Conservation (phyloP, 2,113 vertebrate species). For the Anarhynchus alexandrinus region DNA sequence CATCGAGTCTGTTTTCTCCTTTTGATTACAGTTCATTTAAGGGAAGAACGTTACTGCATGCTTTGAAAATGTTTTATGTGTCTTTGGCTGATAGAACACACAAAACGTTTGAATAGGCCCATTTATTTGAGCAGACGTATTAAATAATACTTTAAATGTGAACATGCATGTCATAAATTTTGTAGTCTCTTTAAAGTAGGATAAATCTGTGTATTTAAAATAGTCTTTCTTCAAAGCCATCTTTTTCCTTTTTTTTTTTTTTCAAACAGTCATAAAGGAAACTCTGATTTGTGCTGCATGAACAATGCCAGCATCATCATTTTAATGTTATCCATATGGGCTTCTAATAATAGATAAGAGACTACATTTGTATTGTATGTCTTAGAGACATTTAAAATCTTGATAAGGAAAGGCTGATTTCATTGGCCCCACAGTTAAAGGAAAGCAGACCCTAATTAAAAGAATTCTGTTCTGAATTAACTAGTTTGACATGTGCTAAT, state of each 20-base stretch:
- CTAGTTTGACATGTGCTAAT: slow-evolving; percentile 86
- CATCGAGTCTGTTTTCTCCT: slow-evolving; percentile 64
- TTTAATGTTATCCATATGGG: slow-evolving; percentile 92
- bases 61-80: slow-evolving; percentile 72
- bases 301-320: slow-evolving; percentile 83
- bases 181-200: slow-evolving; percentile 71
- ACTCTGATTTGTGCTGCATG: slow-evolving; percentile 72
- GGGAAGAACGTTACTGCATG: slow-evolving; percentile 63
- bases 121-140: slow-evolving; percentile 75
- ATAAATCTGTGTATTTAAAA: slow-evolving; percentile 76
- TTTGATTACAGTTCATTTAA: slow-evolving; percentile 74
- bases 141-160: slow-evolving; percentile 80
- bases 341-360: slow-evolving; percentile 83
- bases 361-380: slow-evolving; percentile 80
- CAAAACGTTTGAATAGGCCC: slow-evolving; percentile 73
- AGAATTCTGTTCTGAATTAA: slow-evolving; percentile 86
- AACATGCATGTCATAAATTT: slow-evolving; percentile 75
- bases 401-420: slow-evolving; percentile 77
- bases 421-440: slow-evolving; percentile 77
- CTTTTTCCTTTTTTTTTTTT: slow-evolving; percentile 31
- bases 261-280: slow-evolving; percentile 69
- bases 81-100: slow-evolving; percentile 73
- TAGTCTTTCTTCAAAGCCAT: slow-evolving; percentile 75
- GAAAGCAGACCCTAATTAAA: slow-evolving; percentile 85
- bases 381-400: slow-evolving; percentile 81